phyloP scores from a whole-genome alignment of 2,888 invertebrate genomes.

The Meteorus colon region DNA sequence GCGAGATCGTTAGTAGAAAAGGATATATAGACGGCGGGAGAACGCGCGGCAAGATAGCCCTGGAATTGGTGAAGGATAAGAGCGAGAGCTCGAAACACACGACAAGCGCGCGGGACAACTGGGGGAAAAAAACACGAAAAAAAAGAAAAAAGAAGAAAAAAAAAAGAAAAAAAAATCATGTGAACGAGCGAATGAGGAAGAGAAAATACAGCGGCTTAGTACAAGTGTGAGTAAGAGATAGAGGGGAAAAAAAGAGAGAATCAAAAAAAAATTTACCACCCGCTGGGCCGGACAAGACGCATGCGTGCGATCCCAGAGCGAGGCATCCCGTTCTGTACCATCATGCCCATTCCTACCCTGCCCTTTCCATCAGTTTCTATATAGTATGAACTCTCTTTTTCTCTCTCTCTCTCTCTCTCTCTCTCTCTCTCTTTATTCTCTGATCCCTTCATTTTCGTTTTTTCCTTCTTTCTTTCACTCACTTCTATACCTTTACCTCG shows the following conservation, averaged over 20 bases:
- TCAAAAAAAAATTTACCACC: slow-evolving; percentile 62
- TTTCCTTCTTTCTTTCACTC: slow-evolving; percentile 11
- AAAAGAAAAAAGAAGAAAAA: slow-evolving; percentile 38
- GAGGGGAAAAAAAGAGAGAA: slow-evolving; percentile 41
- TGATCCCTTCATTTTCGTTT: slow-evolving; percentile 32
- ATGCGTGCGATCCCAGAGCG: slow-evolving; percentile 66
- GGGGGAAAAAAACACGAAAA: slow-evolving; percentile 37
- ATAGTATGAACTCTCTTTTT: slow-evolving; percentile 12
- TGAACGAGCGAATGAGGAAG: slow-evolving; percentile 45
- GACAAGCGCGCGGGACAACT: neutral
- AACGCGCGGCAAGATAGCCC: slow-evolving; percentile 30
- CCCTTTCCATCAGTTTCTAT: slow-evolving; percentile 42
- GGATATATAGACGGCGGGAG: slow-evolving; percentile 41
- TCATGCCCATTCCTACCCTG: slow-evolving; percentile 45
- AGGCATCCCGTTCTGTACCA: slow-evolving; percentile 56
- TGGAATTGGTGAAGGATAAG: slow-evolving; percentile 46
- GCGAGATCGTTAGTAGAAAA: slow-evolving; percentile 48
- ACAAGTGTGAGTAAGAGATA: slow-evolving; percentile 44
- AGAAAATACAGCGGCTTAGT: slow-evolving; percentile 43
- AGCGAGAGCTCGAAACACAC: slow-evolving; percentile 20
- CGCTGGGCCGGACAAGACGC: slow-evolving; percentile 68
- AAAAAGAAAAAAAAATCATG: slow-evolving; percentile 43
- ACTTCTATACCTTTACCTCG: slow-evolving; percentile 21
- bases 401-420: slow-evolving; percentile 9
- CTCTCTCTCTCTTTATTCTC: slow-evolving; percentile 21